Evolutionary conservation across 2,113 vertebrate genomes (phyloP).

Genomic region (Pycnonotus jocosus): DNA sequence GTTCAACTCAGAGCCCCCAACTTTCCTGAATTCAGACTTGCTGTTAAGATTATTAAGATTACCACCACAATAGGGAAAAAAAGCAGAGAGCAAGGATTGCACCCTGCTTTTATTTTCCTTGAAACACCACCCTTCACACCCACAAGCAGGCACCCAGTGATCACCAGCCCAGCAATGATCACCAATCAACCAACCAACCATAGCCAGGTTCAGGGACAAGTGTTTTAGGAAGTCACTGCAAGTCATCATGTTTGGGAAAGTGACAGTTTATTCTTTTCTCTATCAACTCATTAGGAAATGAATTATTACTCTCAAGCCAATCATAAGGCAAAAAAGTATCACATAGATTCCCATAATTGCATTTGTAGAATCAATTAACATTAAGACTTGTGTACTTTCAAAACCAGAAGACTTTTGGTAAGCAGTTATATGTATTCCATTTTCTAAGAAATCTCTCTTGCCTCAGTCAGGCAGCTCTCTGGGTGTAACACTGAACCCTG

Average conservation of each 20-base stretch:
- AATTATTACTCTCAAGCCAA: not conserved
- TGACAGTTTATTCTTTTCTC: not conserved
- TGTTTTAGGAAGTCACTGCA: not conserved
- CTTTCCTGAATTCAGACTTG: not conserved
- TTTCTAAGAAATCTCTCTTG: not conserved
- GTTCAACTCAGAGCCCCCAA: rapidly evolving
- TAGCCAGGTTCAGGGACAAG: rapidly evolving
- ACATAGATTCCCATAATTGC: not conserved
- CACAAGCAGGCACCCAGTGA: not conserved
- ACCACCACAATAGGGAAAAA: not conserved
- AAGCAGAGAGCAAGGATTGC: not conserved
- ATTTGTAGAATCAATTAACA: rapidly evolving
- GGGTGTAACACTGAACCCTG: not conserved
- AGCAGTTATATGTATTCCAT: not conserved
- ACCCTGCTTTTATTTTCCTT: not conserved
- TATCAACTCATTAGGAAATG: not conserved
- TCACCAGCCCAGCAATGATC: not conserved
- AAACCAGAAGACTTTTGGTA: not conserved
- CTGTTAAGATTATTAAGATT: not conserved
- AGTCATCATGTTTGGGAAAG: not conserved
- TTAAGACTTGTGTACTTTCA: not conserved
- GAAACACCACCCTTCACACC: not conserved
- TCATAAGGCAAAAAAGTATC: not conserved
- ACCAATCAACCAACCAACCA: no score
- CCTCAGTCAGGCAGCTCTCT: not conserved